These are phyloP conservation scores for Stegostoma tigrinum DNA, from an alignment of 2,113 vertebrate species.

Conservation along the genomic window DNA sequence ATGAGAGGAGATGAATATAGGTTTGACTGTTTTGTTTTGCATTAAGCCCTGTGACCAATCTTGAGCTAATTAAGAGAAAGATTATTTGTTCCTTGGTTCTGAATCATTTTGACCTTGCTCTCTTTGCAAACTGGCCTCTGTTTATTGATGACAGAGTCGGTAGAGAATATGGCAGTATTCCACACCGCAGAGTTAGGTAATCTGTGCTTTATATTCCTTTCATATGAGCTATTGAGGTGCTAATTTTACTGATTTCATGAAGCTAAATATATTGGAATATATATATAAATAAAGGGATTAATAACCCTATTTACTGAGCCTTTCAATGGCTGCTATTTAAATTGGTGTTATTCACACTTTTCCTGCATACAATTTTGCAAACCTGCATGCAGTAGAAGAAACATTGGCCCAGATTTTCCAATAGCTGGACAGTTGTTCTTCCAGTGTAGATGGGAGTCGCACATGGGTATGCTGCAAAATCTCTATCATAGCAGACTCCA, in stretches of 20 bases:
- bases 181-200: background rate
- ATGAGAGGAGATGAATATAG: slow-evolving; percentile 43
- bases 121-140: slow-evolving; percentile 14
- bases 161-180: background rate
- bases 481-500: no score
- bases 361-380: background rate
- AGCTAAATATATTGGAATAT: background rate
- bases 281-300: background rate
- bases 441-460: no score
- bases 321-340: background rate
- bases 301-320: background rate
- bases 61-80: slow-evolving; percentile 52
- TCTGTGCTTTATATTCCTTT: background rate
- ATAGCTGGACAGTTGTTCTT: no score
- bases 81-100: slow-evolving; percentile 20
- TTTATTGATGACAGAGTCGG: background rate
- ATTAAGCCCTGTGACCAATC: slow-evolving; percentile 64
- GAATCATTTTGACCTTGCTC: slow-evolving; percentile 32
- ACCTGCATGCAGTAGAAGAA: background rate
- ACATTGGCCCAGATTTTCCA: background rate
- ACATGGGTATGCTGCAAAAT: no score
- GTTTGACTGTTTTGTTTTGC: slow-evolving; percentile 51
- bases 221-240: background rate
- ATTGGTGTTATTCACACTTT: background rate
- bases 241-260: background rate